Evolutionary conservation across 2,888 invertebrate genomes (phyloP), one percentile per base, ranked within the genome.

Genomic region (Meghimatium bilineatum): DNA sequence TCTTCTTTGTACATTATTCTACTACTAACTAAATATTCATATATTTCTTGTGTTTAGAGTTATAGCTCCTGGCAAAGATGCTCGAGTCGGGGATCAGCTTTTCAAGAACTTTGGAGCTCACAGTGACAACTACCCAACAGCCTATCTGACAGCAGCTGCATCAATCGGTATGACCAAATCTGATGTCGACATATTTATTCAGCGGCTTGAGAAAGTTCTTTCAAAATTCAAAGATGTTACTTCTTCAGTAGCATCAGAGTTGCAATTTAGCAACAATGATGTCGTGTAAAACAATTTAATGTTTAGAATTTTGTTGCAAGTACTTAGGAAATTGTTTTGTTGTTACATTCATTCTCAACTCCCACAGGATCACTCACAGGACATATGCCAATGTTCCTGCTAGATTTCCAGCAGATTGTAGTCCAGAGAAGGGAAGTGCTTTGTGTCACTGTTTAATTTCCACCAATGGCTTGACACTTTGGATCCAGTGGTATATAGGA

Each of bases 81-180:
- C 85, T 69, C 87, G 88, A 26, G 89, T 92, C 2, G 87, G 87
- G 77, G 91, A 92, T 36, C 88, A 90, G 82, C 88, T 85, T n/a
- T 94, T 94, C 86, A 86, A 87, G 38, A 96, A 96, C 82, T 97
- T 96, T 95, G 96, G 96, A 76, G 95, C 96, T 20, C 96, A 96
- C 92, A 94, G 94, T 87, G 94, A 95, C 88, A 93, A 94, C 87
- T 95, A 95, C 88, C 94, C 95, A 23, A 93, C 94, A 85, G 95
- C 96, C 2, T 97, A 97, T 91, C 93, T 97, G 87, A 97, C 96
- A 6, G 96, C 96, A 78, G 96, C 96, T 29, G 96, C 96, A 5
- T 95, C 95, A 12, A 93, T 97, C 63, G 96, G 96, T 6, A 95
- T 96, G 93, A 95, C 95, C 74, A 94, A 94, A 87, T 90, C 93